phyloP scores from a whole-genome alignment of 2,797 vertebrate genomes.

The Gallinago solitaria region DNA sequence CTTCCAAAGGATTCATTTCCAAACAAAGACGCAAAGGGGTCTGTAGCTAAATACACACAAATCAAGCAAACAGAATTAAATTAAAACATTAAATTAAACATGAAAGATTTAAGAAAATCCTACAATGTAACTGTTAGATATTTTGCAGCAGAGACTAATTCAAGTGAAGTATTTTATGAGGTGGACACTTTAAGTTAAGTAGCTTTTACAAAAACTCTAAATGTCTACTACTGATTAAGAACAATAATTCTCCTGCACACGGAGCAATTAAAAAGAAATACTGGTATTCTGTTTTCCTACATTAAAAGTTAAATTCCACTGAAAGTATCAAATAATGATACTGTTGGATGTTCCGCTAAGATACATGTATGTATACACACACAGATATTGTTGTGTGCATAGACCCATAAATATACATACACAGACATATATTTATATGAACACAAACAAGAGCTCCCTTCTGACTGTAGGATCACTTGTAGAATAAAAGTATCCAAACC shows the following conservation, averaged over 20 bases:
- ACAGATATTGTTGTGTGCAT: neutral
- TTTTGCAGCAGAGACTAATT: neutral
- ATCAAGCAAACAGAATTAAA: neutral
- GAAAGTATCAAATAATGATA: neutral
- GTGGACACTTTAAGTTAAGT: neutral
- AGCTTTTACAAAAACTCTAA: neutral
- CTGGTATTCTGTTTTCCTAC: neutral
- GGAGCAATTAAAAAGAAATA: neutral
- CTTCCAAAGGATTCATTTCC: slow-evolving; percentile 91
- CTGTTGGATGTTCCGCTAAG: neutral
- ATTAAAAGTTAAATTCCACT: neutral
- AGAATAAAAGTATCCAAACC: neutral
- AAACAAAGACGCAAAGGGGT: slow-evolving; percentile 94
- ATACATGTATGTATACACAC: neutral
- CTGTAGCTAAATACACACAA: slow-evolving; percentile 75
- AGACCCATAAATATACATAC: neutral
- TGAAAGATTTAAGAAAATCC: neutral
- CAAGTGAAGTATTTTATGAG: neutral
- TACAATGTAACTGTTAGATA: neutral
- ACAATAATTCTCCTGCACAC: neutral
- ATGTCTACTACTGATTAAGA: neutral
- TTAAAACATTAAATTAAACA: neutral
- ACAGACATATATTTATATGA: neutral
- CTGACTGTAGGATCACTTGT: neutral
- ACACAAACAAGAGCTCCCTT: neutral